Percentiles rank a stretch among this genome's conserved stretches.
phyloP scores from a whole-genome alignment of 2,113 vertebrate species.

The Elaphurus davidianus region DNA sequence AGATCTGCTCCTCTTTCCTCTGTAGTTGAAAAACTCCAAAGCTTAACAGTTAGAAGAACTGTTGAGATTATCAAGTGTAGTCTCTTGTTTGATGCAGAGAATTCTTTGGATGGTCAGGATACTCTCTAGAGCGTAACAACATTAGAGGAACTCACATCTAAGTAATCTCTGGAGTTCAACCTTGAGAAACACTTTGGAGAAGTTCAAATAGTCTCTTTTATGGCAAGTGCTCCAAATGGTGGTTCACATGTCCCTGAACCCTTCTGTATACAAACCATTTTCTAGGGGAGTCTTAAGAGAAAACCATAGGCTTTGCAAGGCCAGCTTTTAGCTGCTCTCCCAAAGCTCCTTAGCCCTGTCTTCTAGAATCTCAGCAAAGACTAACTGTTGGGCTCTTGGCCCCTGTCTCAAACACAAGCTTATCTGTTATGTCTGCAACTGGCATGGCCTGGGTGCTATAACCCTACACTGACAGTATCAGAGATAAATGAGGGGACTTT shows the following conservation, averaged over 20 bases:
- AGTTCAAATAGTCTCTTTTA: neutral
- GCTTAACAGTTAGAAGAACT: neutral
- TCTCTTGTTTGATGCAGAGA: neutral
- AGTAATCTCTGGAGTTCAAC: neutral
- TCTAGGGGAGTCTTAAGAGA: neutral
- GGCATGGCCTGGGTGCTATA: neutral
- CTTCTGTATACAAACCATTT: neutral
- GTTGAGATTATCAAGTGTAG: neutral
- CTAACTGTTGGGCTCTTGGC: neutral
- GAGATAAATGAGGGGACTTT: neutral
- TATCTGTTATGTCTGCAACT: neutral
- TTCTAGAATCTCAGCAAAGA: neutral
- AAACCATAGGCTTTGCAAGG: neutral
- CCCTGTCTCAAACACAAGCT: neutral
- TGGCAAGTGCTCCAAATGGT: neutral
- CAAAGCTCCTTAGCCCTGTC: no score
- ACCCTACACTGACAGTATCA: neutral
- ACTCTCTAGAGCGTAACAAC: neutral
- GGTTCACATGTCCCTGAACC: neutral
- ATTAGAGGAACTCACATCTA: neutral
- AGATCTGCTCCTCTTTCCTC: accelerated
- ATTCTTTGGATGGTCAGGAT: neutral
- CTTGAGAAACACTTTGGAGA: neutral
- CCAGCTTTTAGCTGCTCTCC: neutral
- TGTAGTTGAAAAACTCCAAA: neutral